Evolutionary conservation across 2,113 vertebrate species (phyloP).

Genomic region (crab-eating macaque (Macaca fascicularis)): DNA sequence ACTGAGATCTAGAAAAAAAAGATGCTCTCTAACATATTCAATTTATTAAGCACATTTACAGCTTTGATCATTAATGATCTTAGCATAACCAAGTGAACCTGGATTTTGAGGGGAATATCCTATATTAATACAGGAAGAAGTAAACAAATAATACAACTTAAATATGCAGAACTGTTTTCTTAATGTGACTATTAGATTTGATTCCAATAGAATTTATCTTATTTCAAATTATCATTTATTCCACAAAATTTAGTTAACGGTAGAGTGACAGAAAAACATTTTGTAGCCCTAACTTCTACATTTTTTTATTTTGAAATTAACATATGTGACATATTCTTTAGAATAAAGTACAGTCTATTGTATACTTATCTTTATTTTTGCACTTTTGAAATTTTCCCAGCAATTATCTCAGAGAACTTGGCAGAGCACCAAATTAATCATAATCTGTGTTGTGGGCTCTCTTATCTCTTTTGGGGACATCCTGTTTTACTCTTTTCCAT

Average conservation of each 20-base stretch:
- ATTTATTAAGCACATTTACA: neutral
- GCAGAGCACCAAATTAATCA: neutral
- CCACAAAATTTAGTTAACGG: neutral
- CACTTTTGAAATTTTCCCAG: neutral
- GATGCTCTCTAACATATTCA: neutral
- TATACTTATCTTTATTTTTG: neutral
- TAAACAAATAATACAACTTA: neutral
- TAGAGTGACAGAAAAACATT: neutral
- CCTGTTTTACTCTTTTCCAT: slow-evolving; percentile 34
- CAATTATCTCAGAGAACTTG: neutral
- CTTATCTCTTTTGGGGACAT: neutral
- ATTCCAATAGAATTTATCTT: neutral
- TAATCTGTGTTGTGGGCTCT: neutral
- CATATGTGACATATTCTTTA: neutral
- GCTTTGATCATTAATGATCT: neutral
- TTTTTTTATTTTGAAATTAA: neutral
- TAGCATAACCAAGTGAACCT: neutral
- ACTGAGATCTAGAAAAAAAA: neutral
- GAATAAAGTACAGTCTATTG: neutral
- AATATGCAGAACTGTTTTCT: neutral
- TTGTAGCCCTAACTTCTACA: neutral
- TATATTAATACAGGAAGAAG: neutral
- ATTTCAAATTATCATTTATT: neutral
- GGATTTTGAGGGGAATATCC: neutral
- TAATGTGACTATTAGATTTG: neutral